A percentile compares a stretch with the other conserved stretches of the same genome.
phyloP scores from a whole-genome alignment of 2,888 invertebrate species.

The Himalopsyche tibetana region DNA sequence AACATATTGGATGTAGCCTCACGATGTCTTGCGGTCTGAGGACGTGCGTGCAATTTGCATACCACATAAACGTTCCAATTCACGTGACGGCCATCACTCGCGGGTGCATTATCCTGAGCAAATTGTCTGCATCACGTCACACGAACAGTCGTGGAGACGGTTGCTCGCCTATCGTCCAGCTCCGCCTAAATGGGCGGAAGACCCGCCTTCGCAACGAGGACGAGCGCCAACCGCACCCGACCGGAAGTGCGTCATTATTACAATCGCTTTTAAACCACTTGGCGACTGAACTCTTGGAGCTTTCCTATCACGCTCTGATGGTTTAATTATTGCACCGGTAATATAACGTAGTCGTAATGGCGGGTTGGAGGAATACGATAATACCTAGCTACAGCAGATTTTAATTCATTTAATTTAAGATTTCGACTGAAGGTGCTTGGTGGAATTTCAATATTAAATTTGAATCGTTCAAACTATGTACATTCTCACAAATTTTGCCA shows the following conservation, averaged over 20 bases:
- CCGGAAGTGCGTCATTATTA: conserved; percentile 26
- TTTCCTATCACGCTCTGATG: neutral
- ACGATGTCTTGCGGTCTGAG: neutral
- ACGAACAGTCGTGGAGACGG: neutral
- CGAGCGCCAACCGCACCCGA: neutral
- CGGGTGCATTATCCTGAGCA: conserved; percentile 16
- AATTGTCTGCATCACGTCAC: conserved; percentile 22
- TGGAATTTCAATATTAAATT: too few relatives aligned
- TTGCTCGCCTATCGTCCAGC: neutral
- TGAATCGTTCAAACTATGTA: too few relatives aligned
- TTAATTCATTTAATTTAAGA: neutral
- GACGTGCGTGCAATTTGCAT: conserved; percentile 16
- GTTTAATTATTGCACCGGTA: conserved; percentile 15
- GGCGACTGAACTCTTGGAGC: neutral
- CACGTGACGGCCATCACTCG: conserved; percentile 22
- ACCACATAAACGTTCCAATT: conserved; percentile 25
- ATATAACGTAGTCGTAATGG: neutral
- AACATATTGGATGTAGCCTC: neutral
- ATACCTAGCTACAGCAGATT: neutral
- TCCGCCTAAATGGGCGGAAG: conserved; percentile 31
- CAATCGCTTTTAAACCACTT: conserved; percentile 26
- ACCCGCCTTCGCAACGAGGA: neutral
- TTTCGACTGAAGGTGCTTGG: too few relatives aligned
- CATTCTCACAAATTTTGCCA: too few relatives aligned
- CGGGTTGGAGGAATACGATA: neutral